These are phyloP conservation scores for Diglossa brunneiventris DNA, from an alignment of 2,113 vertebrate genomes.

Conservation along the genomic window DNA sequence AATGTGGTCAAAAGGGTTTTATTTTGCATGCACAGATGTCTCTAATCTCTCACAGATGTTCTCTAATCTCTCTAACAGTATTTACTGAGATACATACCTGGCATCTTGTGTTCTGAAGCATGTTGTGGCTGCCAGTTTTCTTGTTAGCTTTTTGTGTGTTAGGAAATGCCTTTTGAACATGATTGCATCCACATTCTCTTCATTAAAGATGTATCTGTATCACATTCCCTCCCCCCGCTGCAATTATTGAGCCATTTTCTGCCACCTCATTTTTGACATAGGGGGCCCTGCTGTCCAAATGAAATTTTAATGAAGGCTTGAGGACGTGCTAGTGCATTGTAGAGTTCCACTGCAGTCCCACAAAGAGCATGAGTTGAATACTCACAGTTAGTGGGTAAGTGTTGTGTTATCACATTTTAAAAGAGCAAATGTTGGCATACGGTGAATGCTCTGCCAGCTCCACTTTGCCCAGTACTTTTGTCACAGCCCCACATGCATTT, in stretches of 20 bases:
- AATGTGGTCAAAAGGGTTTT: not conserved
- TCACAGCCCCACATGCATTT: not conserved
- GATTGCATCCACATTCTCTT: not conserved
- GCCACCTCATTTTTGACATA: slow-evolving; percentile 35
- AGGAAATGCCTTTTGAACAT: slow-evolving; percentile 7
- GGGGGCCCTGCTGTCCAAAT: slow-evolving; percentile 43
- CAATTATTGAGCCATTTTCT: slow-evolving; percentile 37
- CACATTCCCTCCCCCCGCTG: not conserved
- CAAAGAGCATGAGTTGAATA: not conserved
- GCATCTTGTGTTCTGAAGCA: not conserved
- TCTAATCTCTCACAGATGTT: not conserved
- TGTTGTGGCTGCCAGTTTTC: not conserved
- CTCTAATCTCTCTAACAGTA: not conserved
- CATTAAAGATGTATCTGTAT: slow-evolving; percentile 17
- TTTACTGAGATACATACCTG: not conserved
- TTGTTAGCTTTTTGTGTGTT: not conserved
- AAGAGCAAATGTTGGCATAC: not conserved
- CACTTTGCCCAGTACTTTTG: not conserved
- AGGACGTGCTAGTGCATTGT: not conserved
- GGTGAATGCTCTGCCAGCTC: not conserved
- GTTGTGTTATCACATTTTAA: not conserved
- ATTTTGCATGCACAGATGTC: not conserved
- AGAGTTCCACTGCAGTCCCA: not conserved
- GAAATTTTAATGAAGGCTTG: slow-evolving; percentile 59
- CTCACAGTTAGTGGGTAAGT: not conserved